phyloP scores from a whole-genome alignment of 2,888 invertebrate genomes.

The Sinohyriopsis cumingii region DNA sequence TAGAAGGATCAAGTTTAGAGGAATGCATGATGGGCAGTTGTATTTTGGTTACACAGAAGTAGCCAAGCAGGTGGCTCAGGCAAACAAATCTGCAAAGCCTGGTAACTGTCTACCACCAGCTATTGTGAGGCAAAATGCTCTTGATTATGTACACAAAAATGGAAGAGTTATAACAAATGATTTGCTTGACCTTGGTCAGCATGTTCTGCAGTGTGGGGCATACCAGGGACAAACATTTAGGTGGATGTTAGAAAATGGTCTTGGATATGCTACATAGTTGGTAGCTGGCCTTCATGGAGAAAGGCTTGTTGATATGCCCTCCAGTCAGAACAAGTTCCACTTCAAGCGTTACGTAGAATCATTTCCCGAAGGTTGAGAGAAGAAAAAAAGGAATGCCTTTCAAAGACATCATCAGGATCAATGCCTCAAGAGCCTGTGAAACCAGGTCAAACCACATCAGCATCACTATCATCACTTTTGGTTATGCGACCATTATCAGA shows the following conservation, averaged over 20 bases:
- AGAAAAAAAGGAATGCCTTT: neutral
- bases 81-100: neutral
- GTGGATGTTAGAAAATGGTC: conserved; percentile 11
- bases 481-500: no score
- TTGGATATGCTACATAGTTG: conserved; percentile 11
- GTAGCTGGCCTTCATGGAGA: conserved; percentile 2
- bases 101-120: neutral
- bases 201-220: conserved; percentile 11
- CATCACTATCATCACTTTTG: no score
- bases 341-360: conserved; percentile 5
- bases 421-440: no score
- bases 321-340: conserved; percentile 5
- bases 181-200: conserved; percentile 7
- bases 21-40: no score
- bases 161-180: conserved; percentile 6
- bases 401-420: no score
- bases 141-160: neutral
- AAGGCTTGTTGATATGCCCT: neutral
- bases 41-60: no score
- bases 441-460: no score
- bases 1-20: no score
- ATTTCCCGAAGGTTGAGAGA: conserved; percentile 6
- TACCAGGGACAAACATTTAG: conserved; percentile 6
- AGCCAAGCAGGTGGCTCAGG: no score
- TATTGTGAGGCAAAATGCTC: neutral